Percentiles rank a stretch among this genome's conserved stretches.
Conservation (phyloP, 2,797 vertebrate genomes). For the Semaprochilodus insignis region DNA sequence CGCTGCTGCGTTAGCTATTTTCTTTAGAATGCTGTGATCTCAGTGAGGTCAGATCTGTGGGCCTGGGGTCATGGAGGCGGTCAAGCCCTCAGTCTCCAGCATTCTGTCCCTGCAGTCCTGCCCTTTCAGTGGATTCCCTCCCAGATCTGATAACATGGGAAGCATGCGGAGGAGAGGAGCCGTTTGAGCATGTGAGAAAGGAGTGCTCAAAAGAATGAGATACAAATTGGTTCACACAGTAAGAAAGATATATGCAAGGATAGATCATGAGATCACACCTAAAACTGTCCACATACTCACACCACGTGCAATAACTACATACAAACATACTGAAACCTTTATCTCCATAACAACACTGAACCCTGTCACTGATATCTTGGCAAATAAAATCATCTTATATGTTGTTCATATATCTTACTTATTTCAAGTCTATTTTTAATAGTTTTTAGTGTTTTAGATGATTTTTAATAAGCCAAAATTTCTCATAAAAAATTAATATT, state of each 20-base stretch:
- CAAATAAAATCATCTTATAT: too few relatives aligned
- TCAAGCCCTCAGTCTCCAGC: neutral
- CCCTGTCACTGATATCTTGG: too few relatives aligned
- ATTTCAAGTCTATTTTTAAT: too few relatives aligned
- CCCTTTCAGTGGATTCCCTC: conserved; percentile 1
- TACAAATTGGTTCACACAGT: neutral
- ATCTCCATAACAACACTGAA: too few relatives aligned
- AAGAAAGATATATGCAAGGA: neutral
- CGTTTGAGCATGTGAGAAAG: neutral
- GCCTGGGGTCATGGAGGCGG: neutral
- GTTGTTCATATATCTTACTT: too few relatives aligned
- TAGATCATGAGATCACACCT: neutral
- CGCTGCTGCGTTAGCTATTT: neutral
- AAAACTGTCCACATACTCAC: too few relatives aligned
- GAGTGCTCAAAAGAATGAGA: neutral
- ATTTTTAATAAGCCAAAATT: too few relatives aligned
- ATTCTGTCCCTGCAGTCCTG: neutral
- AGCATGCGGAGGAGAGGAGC: conserved; percentile 25
- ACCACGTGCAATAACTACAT: too few relatives aligned
- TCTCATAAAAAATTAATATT: too few relatives aligned
- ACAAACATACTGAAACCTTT: too few relatives aligned
- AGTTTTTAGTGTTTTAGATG: too few relatives aligned
- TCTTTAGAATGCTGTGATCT: neutral
- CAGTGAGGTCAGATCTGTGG: neutral
- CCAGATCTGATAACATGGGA: conserved; percentile 21